Base-by-base conservation (phyloP, 2,797 vertebrate genomes). In the Pelodytes ibericus region DNA sequence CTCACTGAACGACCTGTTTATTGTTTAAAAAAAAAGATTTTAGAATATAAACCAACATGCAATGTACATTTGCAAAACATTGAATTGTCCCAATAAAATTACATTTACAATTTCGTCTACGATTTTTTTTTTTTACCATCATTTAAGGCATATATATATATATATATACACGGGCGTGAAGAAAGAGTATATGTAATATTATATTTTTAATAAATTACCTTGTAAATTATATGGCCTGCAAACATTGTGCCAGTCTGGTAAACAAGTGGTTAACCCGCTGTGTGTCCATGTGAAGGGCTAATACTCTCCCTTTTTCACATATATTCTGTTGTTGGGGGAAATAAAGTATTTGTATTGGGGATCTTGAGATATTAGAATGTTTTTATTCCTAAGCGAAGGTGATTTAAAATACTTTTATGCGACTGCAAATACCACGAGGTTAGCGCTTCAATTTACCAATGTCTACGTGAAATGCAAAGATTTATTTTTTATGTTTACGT, bases 81-180 rank as follows among this genome's bases (percentile, higher is more conserved):
- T 51, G 7, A 74, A 72, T 72, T 72, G 63, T 78, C 76, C 76
- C 69, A 78, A 78, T 78, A 78, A 78, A 78, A 67, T 53, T 22
- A 41, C 66, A 78, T 67, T 58, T 78, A 72, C 44, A 72, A 78
- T 51, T 65, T 41, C 65, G 49, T 20, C 22, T 65, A 9, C 36
- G 47, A 41, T 29, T 39, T 33, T 22, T 62, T 36, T 39, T 39
- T 39, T 39, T 39, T n/a, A n/a, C n/a, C n/a, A n/a, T n/a, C n/a
- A n/a, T n/a, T n/a, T n/a, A n/a, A n/a, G n/a, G n/a, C n/a, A n/a
- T n/a, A n/a, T n/a, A n/a, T n/a, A n/a, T n/a, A n/a, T n/a, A n/a
- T n/a, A n/a, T n/a, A n/a, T n/a, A n/a, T n/a, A n/a, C n/a, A n/a
- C n/a, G n/a, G n/a, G n/a, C n/a, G n/a, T n/a, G n/a, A n/a, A n/a